Percentiles rank a stretch among this genome's conserved stretches.
Evolutionary conservation across 2,888 invertebrate species (phyloP).

Genomic region (Spisula subtruncata): DNA sequence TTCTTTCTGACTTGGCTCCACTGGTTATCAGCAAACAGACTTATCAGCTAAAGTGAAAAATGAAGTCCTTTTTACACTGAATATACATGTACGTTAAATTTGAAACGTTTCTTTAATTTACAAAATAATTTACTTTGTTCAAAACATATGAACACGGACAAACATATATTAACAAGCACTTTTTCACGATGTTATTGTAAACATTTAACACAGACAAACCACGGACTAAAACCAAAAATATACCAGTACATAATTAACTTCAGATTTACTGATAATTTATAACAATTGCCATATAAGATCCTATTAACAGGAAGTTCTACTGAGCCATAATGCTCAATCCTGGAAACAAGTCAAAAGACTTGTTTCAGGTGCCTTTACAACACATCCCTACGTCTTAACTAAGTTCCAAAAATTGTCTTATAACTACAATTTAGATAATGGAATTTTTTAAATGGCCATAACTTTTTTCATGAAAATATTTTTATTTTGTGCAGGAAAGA

Average conservation of each 20-base stretch:
- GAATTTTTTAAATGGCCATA: too few species aligned
- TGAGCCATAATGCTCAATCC: too few species aligned
- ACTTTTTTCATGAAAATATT: too few species aligned
- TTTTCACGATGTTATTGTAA: conserved; percentile 2
- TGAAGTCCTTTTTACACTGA: neutral
- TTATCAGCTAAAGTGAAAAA: neutral
- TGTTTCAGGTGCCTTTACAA: too few species aligned
- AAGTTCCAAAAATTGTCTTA: too few species aligned
- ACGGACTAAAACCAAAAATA: neutral
- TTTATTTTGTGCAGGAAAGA: too few species aligned
- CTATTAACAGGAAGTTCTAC: too few species aligned
- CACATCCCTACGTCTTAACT: too few species aligned
- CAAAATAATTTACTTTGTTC: conserved; percentile 21
- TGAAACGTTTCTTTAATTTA: neutral
- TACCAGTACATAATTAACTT: neutral
- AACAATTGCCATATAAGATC: too few species aligned
- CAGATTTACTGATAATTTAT: too few species aligned
- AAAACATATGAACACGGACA: neutral
- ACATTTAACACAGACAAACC: neutral
- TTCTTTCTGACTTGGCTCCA: neutral
- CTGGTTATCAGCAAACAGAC: neutral
- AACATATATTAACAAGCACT: neutral
- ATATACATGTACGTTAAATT: neutral
- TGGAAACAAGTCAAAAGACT: too few species aligned
- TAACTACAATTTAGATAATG: too few species aligned